These are phyloP conservation scores for Blera fallax DNA, from an alignment of 2,888 invertebrate genomes.

Conservation along the genomic window DNA sequence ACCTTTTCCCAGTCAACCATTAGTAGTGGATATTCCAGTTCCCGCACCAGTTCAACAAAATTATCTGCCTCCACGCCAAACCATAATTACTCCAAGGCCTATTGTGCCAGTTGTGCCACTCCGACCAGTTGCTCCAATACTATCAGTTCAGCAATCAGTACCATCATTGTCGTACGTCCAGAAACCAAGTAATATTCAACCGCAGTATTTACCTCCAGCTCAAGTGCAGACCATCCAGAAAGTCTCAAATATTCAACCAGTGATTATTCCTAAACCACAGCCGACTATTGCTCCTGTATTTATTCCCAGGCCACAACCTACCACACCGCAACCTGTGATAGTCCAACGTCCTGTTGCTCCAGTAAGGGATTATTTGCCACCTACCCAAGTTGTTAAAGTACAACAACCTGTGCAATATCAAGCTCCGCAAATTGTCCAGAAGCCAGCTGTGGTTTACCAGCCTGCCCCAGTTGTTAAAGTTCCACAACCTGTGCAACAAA, in stretches of 20 bases:
- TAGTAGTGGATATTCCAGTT: slow-evolving; percentile 42
- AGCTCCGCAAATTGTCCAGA: neutral
- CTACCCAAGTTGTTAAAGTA: neutral
- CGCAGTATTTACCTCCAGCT: slow-evolving; percentile 26
- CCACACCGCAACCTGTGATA: neutral
- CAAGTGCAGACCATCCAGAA: neutral
- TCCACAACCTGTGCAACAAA: neutral
- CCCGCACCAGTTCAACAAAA: neutral
- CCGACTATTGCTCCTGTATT: slow-evolving; percentile 1
- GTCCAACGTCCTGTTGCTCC: neutral
- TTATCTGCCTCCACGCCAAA: slow-evolving; percentile 1
- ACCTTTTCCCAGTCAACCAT: slow-evolving; percentile 23
- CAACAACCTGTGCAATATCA: neutral
- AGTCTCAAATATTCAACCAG: neutral
- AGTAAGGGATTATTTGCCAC: slow-evolving; percentile 26
- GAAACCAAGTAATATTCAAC: slow-evolving; percentile 3
- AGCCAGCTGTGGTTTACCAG: neutral
- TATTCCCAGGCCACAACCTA: slow-evolving; percentile 4
- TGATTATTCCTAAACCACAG: neutral
- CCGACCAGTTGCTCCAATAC: neutral
- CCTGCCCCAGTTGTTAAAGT: slow-evolving; percentile 10
- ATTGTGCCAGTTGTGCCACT: neutral
- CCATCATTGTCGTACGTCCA: neutral
- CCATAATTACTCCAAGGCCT: neutral
- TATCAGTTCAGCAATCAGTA: neutral